phyloP scores from a whole-genome alignment of 1,140 invertebrate genomes.

The Trachymyrmex cornetzi region DNA sequence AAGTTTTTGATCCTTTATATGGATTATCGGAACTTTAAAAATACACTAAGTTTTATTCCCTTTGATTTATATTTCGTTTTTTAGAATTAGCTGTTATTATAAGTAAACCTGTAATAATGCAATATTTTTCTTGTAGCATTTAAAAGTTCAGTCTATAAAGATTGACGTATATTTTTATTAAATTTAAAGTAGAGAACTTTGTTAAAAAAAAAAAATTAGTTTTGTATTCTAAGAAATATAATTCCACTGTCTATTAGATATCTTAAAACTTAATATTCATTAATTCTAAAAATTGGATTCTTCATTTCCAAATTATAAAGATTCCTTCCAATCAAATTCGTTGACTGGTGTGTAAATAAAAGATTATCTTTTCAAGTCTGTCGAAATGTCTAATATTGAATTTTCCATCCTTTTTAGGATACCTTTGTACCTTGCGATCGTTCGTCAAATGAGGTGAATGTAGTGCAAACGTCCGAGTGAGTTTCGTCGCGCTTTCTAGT shows the following conservation, averaged over 20 bases:
- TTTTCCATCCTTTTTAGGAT: neutral
- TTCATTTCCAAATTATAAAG: neutral
- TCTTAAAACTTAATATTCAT: constrained; percentile 11
- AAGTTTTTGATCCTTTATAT: neutral
- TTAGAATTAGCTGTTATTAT: neutral
- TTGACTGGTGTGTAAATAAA: constrained; percentile 4
- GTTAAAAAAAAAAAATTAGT: neutral
- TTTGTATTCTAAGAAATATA: constrained; percentile 28
- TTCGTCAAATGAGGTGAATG: constrained; percentile 27
- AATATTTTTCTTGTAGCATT: constrained; percentile 1
- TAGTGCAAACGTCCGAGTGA: constrained; percentile 34
- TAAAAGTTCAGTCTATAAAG: neutral
- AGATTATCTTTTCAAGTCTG: neutral
- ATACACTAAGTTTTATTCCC: neutral
- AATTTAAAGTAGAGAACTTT: constrained; percentile 8
- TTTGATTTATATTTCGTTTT: neutral
- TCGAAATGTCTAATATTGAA: constrained; percentile 38
- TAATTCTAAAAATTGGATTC: neutral
- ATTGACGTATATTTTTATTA: neutral
- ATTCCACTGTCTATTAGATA: neutral
- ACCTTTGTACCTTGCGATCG: neutral
- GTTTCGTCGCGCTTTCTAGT: constrained; percentile 33
- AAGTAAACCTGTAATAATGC: neutral
- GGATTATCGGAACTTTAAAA: neutral
- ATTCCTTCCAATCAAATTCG: neutral